phyloP scores from a whole-genome alignment of 2,888 invertebrate species.

The Chrysodeixis includens region DNA sequence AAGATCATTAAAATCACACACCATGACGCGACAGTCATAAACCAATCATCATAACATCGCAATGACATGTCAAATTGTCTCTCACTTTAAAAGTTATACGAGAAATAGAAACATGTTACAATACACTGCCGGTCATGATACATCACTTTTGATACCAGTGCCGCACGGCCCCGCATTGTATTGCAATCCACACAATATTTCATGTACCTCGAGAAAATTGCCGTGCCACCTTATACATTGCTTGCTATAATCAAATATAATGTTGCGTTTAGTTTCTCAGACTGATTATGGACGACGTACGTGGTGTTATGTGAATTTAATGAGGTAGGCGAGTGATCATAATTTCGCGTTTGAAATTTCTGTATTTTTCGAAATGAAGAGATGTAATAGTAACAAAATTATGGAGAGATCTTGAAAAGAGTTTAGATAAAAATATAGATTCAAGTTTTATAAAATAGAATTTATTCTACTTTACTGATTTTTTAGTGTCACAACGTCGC shows the following conservation, averaged over 20 bases:
- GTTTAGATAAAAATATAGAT: no score
- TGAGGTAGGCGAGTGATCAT: not conserved
- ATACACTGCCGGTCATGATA: no score
- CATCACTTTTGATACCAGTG: no score
- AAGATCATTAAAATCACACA: conserved; percentile 1
- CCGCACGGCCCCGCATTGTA: no score
- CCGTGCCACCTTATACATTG: conserved; percentile 1
- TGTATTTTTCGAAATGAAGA: not conserved
- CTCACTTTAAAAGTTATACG: not conserved
- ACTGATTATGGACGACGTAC: conserved; percentile 2
- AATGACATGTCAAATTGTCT: conserved; percentile 4
- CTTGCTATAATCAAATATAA: not conserved
- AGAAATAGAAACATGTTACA: no score
- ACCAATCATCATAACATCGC: conserved; percentile 4
- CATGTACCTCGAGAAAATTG: not conserved
- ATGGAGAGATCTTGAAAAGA: no score
- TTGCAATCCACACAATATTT: no score
- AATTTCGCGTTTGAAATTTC: not conserved
- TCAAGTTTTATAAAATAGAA: no score
- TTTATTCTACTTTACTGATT: no score
- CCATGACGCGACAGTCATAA: not conserved
- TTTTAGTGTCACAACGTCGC: no score
- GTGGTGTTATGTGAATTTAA: not conserved
- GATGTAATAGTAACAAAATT: not conserved
- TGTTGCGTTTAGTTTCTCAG: not conserved